Conservation (phyloP, 2,113 vertebrate genomes). For the Chloroceryle aenea region DNA sequence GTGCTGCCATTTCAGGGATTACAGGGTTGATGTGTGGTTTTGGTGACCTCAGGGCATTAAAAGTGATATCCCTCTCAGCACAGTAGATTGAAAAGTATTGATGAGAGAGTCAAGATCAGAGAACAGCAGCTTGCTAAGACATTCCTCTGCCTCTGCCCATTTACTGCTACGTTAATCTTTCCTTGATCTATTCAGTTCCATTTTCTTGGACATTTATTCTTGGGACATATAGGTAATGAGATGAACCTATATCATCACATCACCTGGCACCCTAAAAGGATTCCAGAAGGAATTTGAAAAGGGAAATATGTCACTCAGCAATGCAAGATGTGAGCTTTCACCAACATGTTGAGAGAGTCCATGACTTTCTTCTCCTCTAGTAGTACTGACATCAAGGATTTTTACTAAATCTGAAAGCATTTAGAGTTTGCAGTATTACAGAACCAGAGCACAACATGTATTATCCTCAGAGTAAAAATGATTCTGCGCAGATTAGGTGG, state of each 20-base stretch:
- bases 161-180: constrained; percentile 70
- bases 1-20: constrained; percentile 33
- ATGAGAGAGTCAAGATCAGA: constrained; percentile 56
- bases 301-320: background rate
- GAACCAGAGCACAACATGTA: background rate
- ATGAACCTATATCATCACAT: background rate
- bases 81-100: constrained; percentile 72
- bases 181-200: constrained; percentile 47
- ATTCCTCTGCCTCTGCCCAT: constrained; percentile 63
- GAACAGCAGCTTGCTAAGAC: constrained; percentile 30
- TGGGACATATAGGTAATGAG: background rate
- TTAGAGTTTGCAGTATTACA: background rate
- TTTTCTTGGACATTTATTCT: constrained; percentile 41
- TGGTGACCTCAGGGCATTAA: constrained; percentile 33
- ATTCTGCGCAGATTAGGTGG: background rate
- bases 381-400: background rate
- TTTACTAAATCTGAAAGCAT: background rate
- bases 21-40: constrained; percentile 25
- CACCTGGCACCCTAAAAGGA: background rate
- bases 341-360: background rate
- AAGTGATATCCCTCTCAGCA: constrained; percentile 41
- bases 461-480: background rate
- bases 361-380: background rate
- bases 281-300: background rate
- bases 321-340: background rate